Evolutionary conservation across 2,113 vertebrate genomes (phyloP).

Genomic region (Dicentrarchus labrax): DNA sequence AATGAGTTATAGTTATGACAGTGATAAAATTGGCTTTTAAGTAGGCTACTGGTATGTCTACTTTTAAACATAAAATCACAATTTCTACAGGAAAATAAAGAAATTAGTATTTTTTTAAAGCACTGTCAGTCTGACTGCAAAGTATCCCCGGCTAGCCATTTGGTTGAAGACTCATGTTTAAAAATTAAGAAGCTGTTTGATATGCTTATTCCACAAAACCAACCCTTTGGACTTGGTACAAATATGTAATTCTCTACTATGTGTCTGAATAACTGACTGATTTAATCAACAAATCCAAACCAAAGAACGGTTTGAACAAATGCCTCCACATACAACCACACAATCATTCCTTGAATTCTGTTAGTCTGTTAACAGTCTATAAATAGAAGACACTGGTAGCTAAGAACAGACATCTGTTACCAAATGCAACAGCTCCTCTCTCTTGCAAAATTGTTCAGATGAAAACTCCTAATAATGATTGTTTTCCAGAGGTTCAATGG

Average conservation of each 20-base stretch:
- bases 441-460: constrained; percentile 16
- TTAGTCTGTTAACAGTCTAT: constrained; percentile 10
- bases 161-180: constrained; percentile 13
- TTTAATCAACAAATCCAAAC: constrained; percentile 16
- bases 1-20: neutral
- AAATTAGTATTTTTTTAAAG: neutral
- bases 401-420: constrained; percentile 16
- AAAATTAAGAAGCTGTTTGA: constrained; percentile 12
- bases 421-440: neutral
- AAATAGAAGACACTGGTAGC: constrained; percentile 6
- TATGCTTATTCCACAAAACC: constrained; percentile 14
- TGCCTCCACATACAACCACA: constrained; percentile 8
- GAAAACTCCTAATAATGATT: constrained; percentile 12
- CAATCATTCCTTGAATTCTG: constrained; percentile 5
- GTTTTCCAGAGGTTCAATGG: neutral
- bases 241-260: constrained; percentile 7
- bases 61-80: neutral
- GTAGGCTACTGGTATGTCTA: neutral
- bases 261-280: constrained; percentile 1
- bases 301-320: constrained; percentile 24
- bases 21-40: neutral
- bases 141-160: neutral
- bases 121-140: neutral
- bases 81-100: neutral
- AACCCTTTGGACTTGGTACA: constrained; percentile 10